Base-by-base conservation (phyloP, 2,797 vertebrate genomes). In the Enteromius anoplus region DNA sequence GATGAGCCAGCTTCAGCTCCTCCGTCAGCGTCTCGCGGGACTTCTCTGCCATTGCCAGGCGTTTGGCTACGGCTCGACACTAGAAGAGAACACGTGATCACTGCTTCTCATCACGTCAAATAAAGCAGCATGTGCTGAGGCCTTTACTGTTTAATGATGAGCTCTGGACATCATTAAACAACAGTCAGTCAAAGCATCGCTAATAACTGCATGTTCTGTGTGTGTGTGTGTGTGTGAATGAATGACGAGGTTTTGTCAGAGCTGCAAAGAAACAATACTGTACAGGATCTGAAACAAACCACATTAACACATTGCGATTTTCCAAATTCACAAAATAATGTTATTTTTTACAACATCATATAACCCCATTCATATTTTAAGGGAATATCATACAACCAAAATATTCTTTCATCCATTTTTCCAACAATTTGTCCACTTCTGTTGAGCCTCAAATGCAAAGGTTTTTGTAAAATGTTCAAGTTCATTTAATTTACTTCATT, bases 51-150 rank as follows among this genome's bases (percentile, higher is more conserved):
- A 99, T 92, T 55, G 96, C 91, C 82, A 99, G 93, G 80, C 98
- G 96, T 91, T 97, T 99, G 70, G 96, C 96, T 88, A 99, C 95
- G 10, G 98, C 98, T 70, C 98, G 96, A 89, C 98, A 99, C 98
- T 99, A 78, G 62, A 17, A 81, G 32, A 40, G 0, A 32, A 72
- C 66, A 23, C 73, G 2, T 49, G 47, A 49, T 4, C 37, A 45
- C 6, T 2, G 3, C 66, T 15, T 42, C 23, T 10, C 15, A 26
- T 47, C 19, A n/a, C 4, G 19, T 4, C 1, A 37, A 66, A 37
- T 65, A 42, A 69, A 68, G 65, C 11, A 23, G 34, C 21, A 23
- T 17, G 6, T 47, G 15, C 15, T 47, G 6, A 4, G 15, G 3
- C 4, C 14, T 71, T 70, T 45, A 70, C 23, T 23, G 37, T 70